Evolutionary conservation across 2,113 vertebrate genomes (phyloP).

Genomic region (Ctenomys sociabilis): DNA sequence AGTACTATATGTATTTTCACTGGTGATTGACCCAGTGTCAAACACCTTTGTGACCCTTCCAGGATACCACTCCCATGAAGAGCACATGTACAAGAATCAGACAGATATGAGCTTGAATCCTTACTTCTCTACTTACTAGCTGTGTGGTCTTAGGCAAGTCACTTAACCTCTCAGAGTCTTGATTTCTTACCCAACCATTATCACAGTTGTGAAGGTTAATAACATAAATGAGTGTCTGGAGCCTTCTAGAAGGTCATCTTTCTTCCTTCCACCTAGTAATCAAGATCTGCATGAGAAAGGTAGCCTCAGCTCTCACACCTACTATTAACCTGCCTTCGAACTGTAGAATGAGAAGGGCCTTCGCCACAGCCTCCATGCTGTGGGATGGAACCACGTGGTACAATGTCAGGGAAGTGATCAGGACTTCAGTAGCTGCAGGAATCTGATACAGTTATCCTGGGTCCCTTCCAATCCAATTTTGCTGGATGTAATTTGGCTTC

Average conservation of each 20-base stretch:
- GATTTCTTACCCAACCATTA: background rate
- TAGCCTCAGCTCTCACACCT: background rate
- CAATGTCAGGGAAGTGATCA: background rate
- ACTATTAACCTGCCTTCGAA: background rate
- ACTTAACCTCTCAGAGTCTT: background rate
- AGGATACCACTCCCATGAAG: background rate
- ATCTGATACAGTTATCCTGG: slow-evolving; percentile 5
- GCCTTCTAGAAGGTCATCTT: background rate
- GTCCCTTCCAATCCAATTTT: slow-evolving; percentile 50
- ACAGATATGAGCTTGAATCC: background rate
- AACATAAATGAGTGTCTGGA: background rate
- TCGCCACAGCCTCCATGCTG: background rate
- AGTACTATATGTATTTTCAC: background rate
- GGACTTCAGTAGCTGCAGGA: background rate
- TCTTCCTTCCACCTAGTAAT: background rate
- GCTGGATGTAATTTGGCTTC: slow-evolving; percentile 65
- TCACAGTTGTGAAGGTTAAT: background rate
- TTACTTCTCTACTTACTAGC: background rate
- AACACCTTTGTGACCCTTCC: background rate
- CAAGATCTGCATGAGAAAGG: background rate
- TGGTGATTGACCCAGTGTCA: background rate
- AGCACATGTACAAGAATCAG: background rate
- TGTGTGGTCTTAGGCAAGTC: background rate
- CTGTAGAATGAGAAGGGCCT: background rate
- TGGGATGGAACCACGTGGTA: background rate